These are phyloP conservation scores for Boloria euphrosyne DNA, from an alignment of 2,888 invertebrate species.

Conservation along the genomic window DNA sequence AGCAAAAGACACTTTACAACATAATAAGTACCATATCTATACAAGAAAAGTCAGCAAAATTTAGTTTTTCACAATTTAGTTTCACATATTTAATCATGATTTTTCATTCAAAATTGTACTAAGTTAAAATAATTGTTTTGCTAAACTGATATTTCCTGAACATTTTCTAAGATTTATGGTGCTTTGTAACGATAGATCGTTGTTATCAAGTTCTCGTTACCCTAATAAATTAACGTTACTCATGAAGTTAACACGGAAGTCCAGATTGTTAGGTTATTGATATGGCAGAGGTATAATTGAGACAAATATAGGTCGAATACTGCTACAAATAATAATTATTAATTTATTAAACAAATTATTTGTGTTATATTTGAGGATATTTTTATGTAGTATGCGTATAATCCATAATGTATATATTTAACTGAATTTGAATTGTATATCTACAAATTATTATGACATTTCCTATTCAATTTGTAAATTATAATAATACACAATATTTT, in stretches of 20 bases:
- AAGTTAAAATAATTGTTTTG: conserved; percentile 17
- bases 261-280: conserved; percentile 8
- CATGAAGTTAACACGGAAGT: conserved; percentile 6
- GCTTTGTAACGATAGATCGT: conserved; percentile 23
- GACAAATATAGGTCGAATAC: not conserved
- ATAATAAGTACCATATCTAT: not conserved
- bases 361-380: no score
- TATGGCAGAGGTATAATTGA: not conserved
- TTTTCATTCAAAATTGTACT: not conserved
- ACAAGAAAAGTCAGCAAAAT: not conserved
- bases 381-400: no score
- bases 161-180: conserved; percentile 30
- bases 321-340: not conserved
- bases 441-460: no score
- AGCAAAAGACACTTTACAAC: no score
- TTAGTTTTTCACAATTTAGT: not conserved
- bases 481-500: no score
- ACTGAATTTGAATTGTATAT: no score
- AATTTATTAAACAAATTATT: no score
- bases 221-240: conserved; percentile 34
- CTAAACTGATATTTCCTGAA: conserved; percentile 11
- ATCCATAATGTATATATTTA: no score
- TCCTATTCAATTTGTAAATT: no score
- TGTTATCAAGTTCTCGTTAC: conserved; percentile 31
- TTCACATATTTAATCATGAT: not conserved